Evolutionary conservation across 1,140 invertebrate genomes (phyloP).

Genomic region (Teleopsis dalmanni): DNA sequence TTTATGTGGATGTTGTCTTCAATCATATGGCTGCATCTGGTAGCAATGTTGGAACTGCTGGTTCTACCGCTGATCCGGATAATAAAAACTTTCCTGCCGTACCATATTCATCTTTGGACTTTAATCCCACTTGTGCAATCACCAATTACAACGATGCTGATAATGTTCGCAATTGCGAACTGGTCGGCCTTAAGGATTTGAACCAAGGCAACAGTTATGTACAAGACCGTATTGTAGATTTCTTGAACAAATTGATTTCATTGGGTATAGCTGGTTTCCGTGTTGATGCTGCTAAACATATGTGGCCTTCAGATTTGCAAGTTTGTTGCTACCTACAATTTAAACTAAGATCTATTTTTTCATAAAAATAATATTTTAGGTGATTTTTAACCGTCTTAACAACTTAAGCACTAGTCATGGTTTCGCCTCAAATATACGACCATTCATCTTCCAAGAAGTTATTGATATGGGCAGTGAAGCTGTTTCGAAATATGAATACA

Average conservation of each 20-base stretch:
- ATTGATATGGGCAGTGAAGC: conserved; percentile 58
- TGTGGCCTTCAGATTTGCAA: conserved; percentile 62
- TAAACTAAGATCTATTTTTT: not conserved
- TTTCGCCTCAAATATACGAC: conserved; percentile 50
- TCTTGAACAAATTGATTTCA: conserved; percentile 59
- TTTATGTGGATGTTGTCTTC: conserved; percentile 77
- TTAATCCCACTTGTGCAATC: conserved; percentile 49
- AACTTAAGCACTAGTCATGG: conserved; percentile 55
- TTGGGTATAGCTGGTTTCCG: conserved; percentile 74
- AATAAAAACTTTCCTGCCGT: conserved; percentile 52
- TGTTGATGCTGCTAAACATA: conserved; percentile 65
- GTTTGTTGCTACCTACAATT: not conserved
- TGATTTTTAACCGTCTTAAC: conserved; percentile 43
- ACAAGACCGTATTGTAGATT: conserved; percentile 56
- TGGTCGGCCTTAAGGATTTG: conserved; percentile 63
- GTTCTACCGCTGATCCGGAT: conserved; percentile 48
- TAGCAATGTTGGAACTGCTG: conserved; percentile 49
- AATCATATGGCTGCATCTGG: conserved; percentile 64
- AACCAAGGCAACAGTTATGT: conserved; percentile 58
- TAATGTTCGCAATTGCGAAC: conserved; percentile 64
- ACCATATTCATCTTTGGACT: conserved; percentile 51
- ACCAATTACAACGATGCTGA: conserved; percentile 51
- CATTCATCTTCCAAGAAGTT: conserved; percentile 76
- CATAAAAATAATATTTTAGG: not conserved
- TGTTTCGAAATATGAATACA: conserved; percentile 53